Evolutionary conservation across 2,888 invertebrate genomes (phyloP).

Genomic region (Dysmachus trigonus): DNA sequence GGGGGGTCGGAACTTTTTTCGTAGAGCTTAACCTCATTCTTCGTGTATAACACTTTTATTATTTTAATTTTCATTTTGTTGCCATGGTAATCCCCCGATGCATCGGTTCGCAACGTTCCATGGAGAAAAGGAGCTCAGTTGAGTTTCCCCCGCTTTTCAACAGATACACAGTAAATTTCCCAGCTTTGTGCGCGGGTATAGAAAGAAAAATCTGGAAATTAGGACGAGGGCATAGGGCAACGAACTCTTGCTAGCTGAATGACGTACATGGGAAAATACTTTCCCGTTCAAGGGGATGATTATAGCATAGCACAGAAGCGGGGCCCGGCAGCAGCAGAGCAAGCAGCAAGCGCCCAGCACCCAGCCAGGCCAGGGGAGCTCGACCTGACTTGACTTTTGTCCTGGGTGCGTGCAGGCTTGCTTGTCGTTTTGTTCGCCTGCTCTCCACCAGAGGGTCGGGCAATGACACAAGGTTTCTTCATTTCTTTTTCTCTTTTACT

Average conservation of each 20-base stretch:
- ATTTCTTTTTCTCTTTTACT: background rate
- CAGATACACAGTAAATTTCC: background rate
- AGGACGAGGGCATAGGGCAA: slow-evolving; percentile 64
- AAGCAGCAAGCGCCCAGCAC: background rate
- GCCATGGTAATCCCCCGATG: background rate
- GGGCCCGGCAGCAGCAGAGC: background rate
- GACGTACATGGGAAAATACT: slow-evolving; percentile 31
- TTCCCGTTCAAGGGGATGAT: slow-evolving; percentile 34
- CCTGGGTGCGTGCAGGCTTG: background rate
- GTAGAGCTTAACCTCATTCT: background rate
- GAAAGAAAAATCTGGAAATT: slow-evolving; percentile 54
- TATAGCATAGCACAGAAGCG: background rate
- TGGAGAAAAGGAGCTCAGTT: background rate
- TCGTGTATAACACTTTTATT: background rate
- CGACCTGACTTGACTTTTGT: background rate
- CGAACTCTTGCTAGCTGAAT: slow-evolving; percentile 56
- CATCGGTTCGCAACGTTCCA: background rate
- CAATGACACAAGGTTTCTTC: background rate
- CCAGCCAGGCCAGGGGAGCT: background rate
- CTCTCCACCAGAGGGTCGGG: background rate
- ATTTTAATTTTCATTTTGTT: background rate
- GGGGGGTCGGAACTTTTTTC: background rate
- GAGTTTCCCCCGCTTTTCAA: background rate
- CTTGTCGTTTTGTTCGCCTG: background rate
- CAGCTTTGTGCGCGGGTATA: background rate